Conservation (phyloP, 2,113 vertebrate species). For the Vombatus ursinus region DNA sequence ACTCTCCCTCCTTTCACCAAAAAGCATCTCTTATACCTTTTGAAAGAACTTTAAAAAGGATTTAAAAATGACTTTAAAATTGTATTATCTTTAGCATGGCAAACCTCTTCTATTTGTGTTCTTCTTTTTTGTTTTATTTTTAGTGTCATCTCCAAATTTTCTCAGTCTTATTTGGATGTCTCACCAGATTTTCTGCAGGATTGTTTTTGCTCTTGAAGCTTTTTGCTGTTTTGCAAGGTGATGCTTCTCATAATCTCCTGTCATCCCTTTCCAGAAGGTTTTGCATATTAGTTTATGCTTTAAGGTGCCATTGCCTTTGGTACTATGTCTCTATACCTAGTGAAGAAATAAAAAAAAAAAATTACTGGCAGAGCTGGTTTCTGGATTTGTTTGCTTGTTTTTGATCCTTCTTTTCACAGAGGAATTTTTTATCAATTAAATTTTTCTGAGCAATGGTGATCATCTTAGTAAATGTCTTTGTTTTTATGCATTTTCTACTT, state of each 20-base stretch:
- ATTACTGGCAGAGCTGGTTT: not conserved
- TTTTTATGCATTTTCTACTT: not conserved
- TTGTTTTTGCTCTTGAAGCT: not conserved
- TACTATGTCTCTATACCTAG: not conserved
- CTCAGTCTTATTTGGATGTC: not conserved
- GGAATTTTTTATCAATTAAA: not conserved
- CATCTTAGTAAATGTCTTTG: not conserved
- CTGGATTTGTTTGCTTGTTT: too few species aligned
- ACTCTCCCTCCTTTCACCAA: too few species aligned
- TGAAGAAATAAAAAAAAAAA: not conserved
- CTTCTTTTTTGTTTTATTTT: not conserved
- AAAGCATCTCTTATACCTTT: too few species aligned
- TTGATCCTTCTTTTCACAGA: not conserved
- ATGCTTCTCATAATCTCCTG: not conserved
- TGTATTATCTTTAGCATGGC: too few species aligned
- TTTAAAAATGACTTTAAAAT: too few species aligned
- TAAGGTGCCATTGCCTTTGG: not conserved
- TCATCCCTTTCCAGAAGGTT: not conserved
- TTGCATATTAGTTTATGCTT: not conserved
- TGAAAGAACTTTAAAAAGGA: too few species aligned
- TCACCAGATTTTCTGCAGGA: not conserved
- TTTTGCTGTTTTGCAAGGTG: not conserved
- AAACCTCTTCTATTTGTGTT: too few species aligned
- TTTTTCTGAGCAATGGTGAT: not conserved
- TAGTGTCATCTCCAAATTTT: not conserved